phyloP scores from a whole-genome alignment of 2,797 vertebrate genomes.

The Sebastes cheni region DNA sequence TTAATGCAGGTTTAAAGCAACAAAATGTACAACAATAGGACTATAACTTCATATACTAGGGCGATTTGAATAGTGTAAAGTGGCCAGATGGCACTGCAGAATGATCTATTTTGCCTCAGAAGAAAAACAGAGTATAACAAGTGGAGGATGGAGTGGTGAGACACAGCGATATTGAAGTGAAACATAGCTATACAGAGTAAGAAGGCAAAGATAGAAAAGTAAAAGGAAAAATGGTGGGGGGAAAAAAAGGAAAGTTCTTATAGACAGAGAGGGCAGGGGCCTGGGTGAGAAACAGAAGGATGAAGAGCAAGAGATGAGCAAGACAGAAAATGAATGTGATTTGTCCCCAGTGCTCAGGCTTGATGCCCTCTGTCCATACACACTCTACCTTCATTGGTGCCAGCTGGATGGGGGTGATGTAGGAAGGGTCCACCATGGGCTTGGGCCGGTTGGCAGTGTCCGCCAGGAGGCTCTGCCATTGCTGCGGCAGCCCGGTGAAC shows the following conservation, averaged over 20 bases:
- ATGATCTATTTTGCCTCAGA: slow-evolving; percentile 42
- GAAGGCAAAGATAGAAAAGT: slow-evolving; percentile 19
- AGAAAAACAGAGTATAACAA: slow-evolving; percentile 36
- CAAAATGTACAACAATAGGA: background rate
- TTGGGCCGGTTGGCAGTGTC: slow-evolving; percentile 97
- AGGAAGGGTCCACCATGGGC: slow-evolving; percentile 99
- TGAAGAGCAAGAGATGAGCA: background rate
- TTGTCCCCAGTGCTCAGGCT: background rate
- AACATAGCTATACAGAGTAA: slow-evolving; percentile 29
- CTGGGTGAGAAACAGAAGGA: background rate
- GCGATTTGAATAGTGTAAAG: slow-evolving; percentile 33
- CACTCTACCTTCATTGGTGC: slow-evolving; percentile 96
- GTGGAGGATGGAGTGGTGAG: slow-evolving; percentile 35
- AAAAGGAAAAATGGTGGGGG: background rate
- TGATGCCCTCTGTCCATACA: slow-evolving; percentile 1
- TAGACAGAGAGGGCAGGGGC: background rate
- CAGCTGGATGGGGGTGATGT: slow-evolving; percentile 98
- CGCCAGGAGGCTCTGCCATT: slow-evolving; percentile 97
- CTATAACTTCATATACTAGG: background rate
- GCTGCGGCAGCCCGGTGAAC: slow-evolving; percentile 95
- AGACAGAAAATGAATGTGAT: background rate
- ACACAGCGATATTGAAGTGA: slow-evolving; percentile 29
- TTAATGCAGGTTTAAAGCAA: slow-evolving; percentile 46
- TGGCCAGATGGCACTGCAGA: slow-evolving; percentile 49
- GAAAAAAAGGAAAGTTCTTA: background rate